phyloP scores from a whole-genome alignment of 2,888 invertebrate species.

The Hirtodrosophila confusa region DNA sequence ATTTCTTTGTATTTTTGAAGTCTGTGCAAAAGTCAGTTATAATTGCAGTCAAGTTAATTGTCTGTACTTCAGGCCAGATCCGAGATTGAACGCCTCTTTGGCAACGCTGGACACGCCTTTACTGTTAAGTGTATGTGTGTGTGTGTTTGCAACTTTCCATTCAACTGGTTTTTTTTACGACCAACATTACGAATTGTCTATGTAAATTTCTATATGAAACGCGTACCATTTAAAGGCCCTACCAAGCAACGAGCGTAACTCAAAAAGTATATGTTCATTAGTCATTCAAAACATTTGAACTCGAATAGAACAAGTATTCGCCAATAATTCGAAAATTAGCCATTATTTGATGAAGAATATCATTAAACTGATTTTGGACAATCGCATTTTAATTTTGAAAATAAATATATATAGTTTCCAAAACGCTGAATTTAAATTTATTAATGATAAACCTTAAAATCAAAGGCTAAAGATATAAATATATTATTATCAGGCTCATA shows the following conservation, averaged over 20 bases:
- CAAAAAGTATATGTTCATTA: too few species aligned
- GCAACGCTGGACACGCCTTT: conserved; percentile 48
- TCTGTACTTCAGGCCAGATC: conserved; percentile 5
- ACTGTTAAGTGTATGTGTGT: conserved; percentile 14
- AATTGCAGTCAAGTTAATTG: conserved; percentile 37
- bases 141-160: conserved; percentile 57
- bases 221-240: conserved; percentile 17
- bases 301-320: too few species aligned
- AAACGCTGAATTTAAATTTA: too few species aligned
- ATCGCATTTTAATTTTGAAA: too few species aligned
- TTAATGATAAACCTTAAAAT: too few species aligned
- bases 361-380: too few species aligned
- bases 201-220: conserved; percentile 41
- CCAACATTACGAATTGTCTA: conserved; percentile 18
- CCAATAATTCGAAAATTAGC: too few species aligned
- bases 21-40: conserved; percentile 28
- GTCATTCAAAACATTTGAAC: too few species aligned
- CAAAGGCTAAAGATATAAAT: too few species aligned
- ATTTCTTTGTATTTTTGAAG: conserved; percentile 25
- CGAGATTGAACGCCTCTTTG: conserved; percentile 38
- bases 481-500: too few species aligned
- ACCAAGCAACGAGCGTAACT: neutral
- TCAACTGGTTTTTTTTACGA: conserved; percentile 49
- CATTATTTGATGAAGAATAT: too few species aligned
- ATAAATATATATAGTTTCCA: too few species aligned